Evolutionary conservation across 1,140 invertebrate genomes (phyloP), one percentile per base, ranked within the genome.

Genomic region (Heliconius nattereri): DNA sequence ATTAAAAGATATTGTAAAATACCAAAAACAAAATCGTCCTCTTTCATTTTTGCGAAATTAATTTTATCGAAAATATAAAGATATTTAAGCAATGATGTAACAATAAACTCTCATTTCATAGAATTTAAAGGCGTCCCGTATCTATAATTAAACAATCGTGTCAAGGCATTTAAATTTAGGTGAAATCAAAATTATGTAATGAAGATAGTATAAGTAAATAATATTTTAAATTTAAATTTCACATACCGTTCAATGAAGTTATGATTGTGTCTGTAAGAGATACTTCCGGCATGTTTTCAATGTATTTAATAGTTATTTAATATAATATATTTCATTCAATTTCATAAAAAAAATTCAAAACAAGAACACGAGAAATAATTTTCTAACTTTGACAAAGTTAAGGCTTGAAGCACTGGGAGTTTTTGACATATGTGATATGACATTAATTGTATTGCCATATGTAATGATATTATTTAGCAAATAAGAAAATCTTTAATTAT

Each of bases 91-190:
- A 84, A 78, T 80, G 83, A 86, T 81, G 84, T 76, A 83, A 81
- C 74, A 66, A 40, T 72, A 78, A 81, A 83, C 74, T 81, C 81
- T 80, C 79, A 82, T 83, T 82, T 80, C 81, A 82, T 79, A 74
- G 76, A 26, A 49, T 88, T 81, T 84, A 89, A 87, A 84, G 84
- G 84, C 88, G 86, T 79, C 78, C 82, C 73, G 85, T 79, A 85
- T 87, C 92, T 94, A 93, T 90, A 94, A 94, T 90, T 93, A 91
- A 90, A 90, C 84, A 86, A 89, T 88, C 84, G 77, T 88, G 88
- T 90, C 89, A 85, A 89, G 86, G 76, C 78, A 85, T 86, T 85
- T 84, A 85, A 85, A 87, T 89, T 85, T 88, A 85, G 84, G 78
- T 85, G 74, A 87, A 89, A 88, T 88, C 85, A 85, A 84, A 90